A percentile compares a stretch with the other conserved stretches of the same genome.
phyloP scores from a whole-genome alignment of 2,888 invertebrate species.

The Nomada lathburiana region DNA sequence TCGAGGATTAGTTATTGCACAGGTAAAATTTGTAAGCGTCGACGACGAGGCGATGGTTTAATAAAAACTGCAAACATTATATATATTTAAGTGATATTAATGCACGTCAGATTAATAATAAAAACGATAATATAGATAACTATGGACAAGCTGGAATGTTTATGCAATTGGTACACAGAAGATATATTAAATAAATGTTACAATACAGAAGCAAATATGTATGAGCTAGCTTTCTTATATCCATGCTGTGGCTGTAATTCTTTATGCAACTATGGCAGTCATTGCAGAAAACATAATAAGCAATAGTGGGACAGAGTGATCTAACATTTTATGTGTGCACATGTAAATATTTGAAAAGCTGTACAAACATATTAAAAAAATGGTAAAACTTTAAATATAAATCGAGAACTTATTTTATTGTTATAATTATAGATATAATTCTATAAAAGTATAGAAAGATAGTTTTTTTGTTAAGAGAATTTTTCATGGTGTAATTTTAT shows the following conservation, averaged over 20 bases:
- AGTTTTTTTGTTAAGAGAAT: constrained; percentile 17
- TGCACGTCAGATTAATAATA: constrained; percentile 41
- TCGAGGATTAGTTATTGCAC: constrained; percentile 85
- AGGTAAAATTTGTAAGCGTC: constrained; percentile 74
- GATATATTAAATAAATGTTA: constrained; percentile 83
- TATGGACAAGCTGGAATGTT: constrained; percentile 80
- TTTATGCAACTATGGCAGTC: constrained; percentile 55
- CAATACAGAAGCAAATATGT: constrained; percentile 83
- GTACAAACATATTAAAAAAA: constrained; percentile 51
- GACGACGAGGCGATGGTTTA: not conserved
- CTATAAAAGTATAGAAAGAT: not conserved
- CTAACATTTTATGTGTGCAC: constrained; percentile 17
- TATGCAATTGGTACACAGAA: constrained; percentile 85
- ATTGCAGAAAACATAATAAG: constrained; percentile 37
- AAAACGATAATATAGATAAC: constrained; percentile 65
- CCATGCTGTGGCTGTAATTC: constrained; percentile 59
- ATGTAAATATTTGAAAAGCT: constrained; percentile 48
- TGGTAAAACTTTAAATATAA: constrained; percentile 42
- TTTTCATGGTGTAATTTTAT: constrained; percentile 67
- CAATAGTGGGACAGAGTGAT: not conserved
- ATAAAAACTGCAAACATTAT: constrained; percentile 5
- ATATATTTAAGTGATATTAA: constrained; percentile 13
- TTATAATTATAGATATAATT: not conserved
- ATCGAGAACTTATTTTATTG: constrained; percentile 27
- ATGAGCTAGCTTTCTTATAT: constrained; percentile 85